These are phyloP conservation scores for Bimastos eiseni DNA, from an alignment of 2,888 invertebrate species.

Conservation along the genomic window DNA sequence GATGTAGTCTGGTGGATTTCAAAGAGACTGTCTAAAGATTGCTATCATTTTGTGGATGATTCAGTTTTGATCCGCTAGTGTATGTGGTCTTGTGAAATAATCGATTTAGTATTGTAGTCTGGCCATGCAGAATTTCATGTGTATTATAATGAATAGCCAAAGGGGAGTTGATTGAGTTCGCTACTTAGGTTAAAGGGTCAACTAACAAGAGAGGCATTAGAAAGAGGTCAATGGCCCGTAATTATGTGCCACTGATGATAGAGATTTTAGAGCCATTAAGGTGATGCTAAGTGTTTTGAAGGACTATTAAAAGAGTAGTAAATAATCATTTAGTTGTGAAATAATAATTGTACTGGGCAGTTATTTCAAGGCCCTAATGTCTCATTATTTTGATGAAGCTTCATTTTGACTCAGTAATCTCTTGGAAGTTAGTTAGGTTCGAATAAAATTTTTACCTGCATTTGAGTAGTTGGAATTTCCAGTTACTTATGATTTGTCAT, in stretches of 20 bases:
- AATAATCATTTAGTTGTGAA: not conserved
- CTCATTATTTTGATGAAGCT: not conserved
- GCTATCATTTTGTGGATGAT: not conserved
- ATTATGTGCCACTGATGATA: not conserved
- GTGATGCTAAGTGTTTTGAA: not conserved
- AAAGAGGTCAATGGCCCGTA: not conserved
- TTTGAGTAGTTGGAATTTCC: not conserved
- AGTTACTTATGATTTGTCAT: not conserved
- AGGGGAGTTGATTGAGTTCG: not conserved
- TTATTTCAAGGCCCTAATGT: not conserved
- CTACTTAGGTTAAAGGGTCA: not conserved
- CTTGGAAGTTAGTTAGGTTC: not conserved
- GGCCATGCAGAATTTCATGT: not conserved
- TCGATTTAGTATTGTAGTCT: not conserved
- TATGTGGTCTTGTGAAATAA: too few species aligned
- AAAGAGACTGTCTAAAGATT: not conserved
- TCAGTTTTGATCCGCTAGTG: not conserved
- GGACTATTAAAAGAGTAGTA: conserved; percentile 9
- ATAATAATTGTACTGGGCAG: not conserved
- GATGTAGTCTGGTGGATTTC: not conserved
- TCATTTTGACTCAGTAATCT: not conserved
- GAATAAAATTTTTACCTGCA: not conserved
- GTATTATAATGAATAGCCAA: not conserved
- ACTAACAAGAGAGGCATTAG: not conserved
- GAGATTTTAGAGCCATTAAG: conserved; percentile 8